Percentiles rank a stretch among this genome's conserved stretches.
Conservation (phyloP, 2,113 vertebrate genomes). For the Dromiciops gliroides region DNA sequence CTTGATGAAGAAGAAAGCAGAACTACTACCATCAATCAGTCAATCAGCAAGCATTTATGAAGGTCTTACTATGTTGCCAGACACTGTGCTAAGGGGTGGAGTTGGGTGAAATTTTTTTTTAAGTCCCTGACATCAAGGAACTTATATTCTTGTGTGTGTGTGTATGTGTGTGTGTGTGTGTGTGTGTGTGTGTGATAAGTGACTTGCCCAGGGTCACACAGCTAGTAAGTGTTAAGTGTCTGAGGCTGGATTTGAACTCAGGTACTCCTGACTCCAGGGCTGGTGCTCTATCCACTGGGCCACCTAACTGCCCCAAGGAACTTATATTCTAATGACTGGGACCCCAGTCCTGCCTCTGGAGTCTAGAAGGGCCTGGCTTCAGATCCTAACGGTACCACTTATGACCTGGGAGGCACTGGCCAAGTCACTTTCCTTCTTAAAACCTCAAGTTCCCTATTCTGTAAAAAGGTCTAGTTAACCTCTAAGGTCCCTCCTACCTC, state of each 20-base stretch:
- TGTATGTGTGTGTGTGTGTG: too few relatives aligned
- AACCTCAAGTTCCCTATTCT: background rate
- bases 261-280: too few relatives aligned
- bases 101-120: background rate
- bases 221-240: too few relatives aligned
- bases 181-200: too few relatives aligned
- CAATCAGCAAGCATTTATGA: background rate
- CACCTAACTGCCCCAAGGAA: too few relatives aligned
- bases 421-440: background rate
- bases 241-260: too few relatives aligned
- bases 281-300: too few relatives aligned
- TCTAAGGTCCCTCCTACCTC: background rate
- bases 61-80: background rate
- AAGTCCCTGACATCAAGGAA: background rate
- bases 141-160: too few relatives aligned
- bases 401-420: background rate
- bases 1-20: background rate
- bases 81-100: background rate
- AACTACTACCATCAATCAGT: background rate
- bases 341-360: background rate
- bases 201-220: too few relatives aligned
- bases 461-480: background rate
- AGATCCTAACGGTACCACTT: background rate
- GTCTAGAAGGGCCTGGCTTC: background rate
- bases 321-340: background rate